Evolutionary conservation across 64 coral and sea anemone species (phyloP), one percentile per base, ranked within the genome.

Genomic region (Dendronephthya gigantea): DNA sequence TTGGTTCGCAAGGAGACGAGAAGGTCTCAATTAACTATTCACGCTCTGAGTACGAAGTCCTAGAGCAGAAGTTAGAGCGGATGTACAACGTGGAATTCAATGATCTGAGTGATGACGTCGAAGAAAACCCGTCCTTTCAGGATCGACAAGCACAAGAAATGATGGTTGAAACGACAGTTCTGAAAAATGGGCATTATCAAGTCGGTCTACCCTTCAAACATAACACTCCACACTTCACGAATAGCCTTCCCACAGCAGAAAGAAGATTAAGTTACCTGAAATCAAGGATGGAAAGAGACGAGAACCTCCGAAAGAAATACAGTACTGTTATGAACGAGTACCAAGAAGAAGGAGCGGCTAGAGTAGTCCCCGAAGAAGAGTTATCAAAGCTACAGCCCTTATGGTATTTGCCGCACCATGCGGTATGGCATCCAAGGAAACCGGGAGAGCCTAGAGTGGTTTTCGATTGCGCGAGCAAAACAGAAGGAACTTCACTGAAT

Each of bases 101-200:
- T 17, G 84, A 88, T n/a, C 55, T 70, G 19, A 40, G 70, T n/a
- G 19, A 74, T 40, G 72, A 88, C 65, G 49, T 45, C 15, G 84
- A 87, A 86, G 74, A 87, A 36, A 86, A 84, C 19, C 59, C 59
- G 75, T 90, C 88, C 16, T 10, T 84, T 19, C 88, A 93, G 81
- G 88, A 93, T 83, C 84, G 39, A 83, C 68, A 39, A 84, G 88
- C 91, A 30, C 83, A 72, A 66, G 68, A 82, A 27, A 92, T 92
- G 22, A 89, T 92, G 87, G 65, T 83, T 38, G 36, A 89, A 86
- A 86, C 91, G 30, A 72, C 32, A 48, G 56, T 30, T 1, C 56
- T 92, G 36, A 51, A 86, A 31, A 52, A 93, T 82, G 91, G 91
- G 7, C 92, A 93, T 52, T 93, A 93, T 82, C 74, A 93, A 41